Evolutionary conservation across 1,140 invertebrate species (phyloP).

Genomic region (Drosophila pallidifrons): DNA sequence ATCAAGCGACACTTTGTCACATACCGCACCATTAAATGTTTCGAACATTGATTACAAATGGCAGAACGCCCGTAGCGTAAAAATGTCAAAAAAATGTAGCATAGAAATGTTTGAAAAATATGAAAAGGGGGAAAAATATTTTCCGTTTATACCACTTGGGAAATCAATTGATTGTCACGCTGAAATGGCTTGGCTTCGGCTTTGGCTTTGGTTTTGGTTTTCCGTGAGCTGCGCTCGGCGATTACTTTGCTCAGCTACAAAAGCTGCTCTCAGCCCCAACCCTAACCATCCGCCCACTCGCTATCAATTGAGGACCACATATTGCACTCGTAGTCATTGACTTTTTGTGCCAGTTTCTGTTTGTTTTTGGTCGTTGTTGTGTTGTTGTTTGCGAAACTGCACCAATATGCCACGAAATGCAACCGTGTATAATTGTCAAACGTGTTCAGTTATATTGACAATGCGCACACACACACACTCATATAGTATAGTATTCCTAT

Average conservation of each 20-base stretch:
- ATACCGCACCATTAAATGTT: slow-evolving; percentile 52
- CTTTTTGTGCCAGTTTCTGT: slow-evolving; percentile 52
- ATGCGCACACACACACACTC: slow-evolving; percentile 23
- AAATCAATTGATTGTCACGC: slow-evolving; percentile 82
- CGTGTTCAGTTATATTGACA: slow-evolving; percentile 76
- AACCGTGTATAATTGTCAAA: slow-evolving; percentile 82
- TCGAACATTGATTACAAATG: slow-evolving; percentile 43
- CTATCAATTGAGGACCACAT: slow-evolving; percentile 68
- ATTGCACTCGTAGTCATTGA: slow-evolving; percentile 53
- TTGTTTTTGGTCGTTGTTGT: slow-evolving; percentile 8
- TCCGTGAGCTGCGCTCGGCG: slow-evolving; percentile 27
- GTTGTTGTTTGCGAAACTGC: slow-evolving; percentile 69
- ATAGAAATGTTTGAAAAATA: slow-evolving; percentile 8
- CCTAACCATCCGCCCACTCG: slow-evolving; percentile 12
- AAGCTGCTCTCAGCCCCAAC: neutral
- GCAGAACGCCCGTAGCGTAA: neutral
- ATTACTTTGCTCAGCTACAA: slow-evolving; percentile 49
- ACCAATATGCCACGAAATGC: slow-evolving; percentile 78
- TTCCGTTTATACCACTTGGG: slow-evolving; percentile 59
- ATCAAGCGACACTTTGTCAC: slow-evolving; percentile 29
- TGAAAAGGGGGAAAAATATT: slow-evolving; percentile 32
- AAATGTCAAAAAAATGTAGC: slow-evolving; percentile 9
- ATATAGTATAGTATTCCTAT: neutral
- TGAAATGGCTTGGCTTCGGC: slow-evolving; percentile 62
- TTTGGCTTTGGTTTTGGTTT: slow-evolving; percentile 37